A percentile compares a stretch with the other conserved stretches of the same genome.
These are phyloP conservation scores for Plutomurus gul DNA, from an alignment of 1,140 invertebrate species.

Conservation along the genomic window DNA sequence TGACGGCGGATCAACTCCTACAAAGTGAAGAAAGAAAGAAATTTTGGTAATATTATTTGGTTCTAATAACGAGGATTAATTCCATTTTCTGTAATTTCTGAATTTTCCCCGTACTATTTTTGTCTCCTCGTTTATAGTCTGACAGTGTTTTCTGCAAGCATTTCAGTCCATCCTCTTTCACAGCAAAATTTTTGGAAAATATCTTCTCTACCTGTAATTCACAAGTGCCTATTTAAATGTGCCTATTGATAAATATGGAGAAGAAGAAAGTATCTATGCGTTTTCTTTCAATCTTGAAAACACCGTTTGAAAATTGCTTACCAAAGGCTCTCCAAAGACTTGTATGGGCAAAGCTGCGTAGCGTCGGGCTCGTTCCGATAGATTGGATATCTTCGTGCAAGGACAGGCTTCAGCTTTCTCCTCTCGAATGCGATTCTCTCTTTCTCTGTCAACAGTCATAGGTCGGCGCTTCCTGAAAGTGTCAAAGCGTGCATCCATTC, in stretches of 20 bases:
- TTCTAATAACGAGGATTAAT: not conserved
- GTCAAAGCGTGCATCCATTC: too few species aligned
- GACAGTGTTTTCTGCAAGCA: slow-evolving; percentile 72
- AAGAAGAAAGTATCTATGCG: not conserved
- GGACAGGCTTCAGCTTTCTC: not conserved
- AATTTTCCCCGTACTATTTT: slow-evolving; percentile 47
- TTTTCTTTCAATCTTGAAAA: not conserved
- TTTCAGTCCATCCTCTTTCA: slow-evolving; percentile 86
- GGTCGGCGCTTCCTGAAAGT: slow-evolving; percentile 44
- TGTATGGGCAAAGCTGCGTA: slow-evolving; percentile 87
- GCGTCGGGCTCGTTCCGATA: slow-evolving; percentile 78
- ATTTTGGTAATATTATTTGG: not conserved
- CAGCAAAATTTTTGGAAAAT: slow-evolving; percentile 89
- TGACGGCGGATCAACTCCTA: slow-evolving; percentile 54
- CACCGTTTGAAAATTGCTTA: slow-evolving; percentile 58
- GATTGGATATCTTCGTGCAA: slow-evolving; percentile 48
- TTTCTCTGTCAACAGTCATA: slow-evolving; percentile 10
- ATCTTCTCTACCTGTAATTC: slow-evolving; percentile 87
- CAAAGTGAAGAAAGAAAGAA: not conserved
- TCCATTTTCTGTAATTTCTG: not conserved
- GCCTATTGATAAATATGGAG: too few species aligned
- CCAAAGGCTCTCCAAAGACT: slow-evolving; percentile 85
- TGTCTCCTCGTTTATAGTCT: slow-evolving; percentile 54
- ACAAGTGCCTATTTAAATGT: too few species aligned
- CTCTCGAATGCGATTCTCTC: slow-evolving; percentile 31